Evolutionary conservation across 2,888 invertebrate genomes (phyloP).

Genomic region (Apocheima hispidaria): DNA sequence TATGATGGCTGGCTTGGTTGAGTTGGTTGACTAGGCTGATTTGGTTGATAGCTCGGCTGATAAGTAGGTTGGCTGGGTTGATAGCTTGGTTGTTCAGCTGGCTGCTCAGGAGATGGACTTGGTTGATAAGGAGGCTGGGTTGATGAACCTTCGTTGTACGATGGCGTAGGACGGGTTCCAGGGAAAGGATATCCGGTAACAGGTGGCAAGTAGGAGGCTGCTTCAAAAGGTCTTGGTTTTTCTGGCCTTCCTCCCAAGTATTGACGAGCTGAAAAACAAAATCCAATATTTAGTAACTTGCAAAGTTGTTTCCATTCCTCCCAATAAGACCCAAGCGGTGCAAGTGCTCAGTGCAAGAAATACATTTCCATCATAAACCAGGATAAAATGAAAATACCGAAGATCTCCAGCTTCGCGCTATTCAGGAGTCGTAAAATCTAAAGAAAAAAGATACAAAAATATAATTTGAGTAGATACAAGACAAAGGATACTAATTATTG

Average conservation of each 20-base stretch:
- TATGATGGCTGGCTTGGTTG: slow-evolving; percentile 41
- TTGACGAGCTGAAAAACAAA: slow-evolving; percentile 87
- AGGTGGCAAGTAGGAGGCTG: slow-evolving; percentile 71
- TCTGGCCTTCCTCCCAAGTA: slow-evolving; percentile 88
- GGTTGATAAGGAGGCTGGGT: slow-evolving; percentile 52
- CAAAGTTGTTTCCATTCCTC: background rate
- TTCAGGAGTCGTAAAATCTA: slow-evolving; percentile 1
- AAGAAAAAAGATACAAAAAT: background rate
- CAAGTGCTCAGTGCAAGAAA: slow-evolving; percentile 42
- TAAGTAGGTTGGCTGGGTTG: slow-evolving; percentile 46
- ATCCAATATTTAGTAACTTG: slow-evolving; percentile 20
- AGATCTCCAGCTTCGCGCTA: slow-evolving; percentile 1
- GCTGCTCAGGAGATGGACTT: slow-evolving; percentile 52
- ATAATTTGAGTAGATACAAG: background rate
- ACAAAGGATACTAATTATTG: background rate
- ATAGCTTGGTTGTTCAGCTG: slow-evolving; percentile 38
- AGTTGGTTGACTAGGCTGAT: slow-evolving; percentile 42
- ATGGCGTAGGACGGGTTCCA: slow-evolving; percentile 74
- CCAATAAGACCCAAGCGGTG: slow-evolving; percentile 44
- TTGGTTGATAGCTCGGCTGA: slow-evolving; percentile 46
- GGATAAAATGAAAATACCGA: background rate
- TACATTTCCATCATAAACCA: slow-evolving; percentile 11
- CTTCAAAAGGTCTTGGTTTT: slow-evolving; percentile 89
- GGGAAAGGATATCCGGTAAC: slow-evolving; percentile 75
- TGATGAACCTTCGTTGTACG: slow-evolving; percentile 72